Base-by-base conservation (phyloP, 2,888 invertebrate genomes). In the Cheiracanthium punctorium region DNA sequence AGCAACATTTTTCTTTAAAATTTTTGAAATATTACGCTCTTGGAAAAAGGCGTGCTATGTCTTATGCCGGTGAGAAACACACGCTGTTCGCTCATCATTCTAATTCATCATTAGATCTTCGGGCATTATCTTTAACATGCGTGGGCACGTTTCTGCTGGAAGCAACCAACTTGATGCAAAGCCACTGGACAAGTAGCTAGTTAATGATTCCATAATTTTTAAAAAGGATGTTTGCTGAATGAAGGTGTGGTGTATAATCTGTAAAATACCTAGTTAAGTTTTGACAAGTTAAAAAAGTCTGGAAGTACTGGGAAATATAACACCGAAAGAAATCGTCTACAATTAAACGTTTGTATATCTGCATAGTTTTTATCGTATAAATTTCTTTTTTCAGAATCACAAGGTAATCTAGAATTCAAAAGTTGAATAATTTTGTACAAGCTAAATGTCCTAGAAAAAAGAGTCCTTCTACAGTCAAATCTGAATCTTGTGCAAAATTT, bases 131-230 rank as follows among this genome's bases (percentile, higher is more conserved):
- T 58, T 48, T 58, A 58, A 2, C 24, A 58, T 58, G 58, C 58
- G 24, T 24, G 24, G 58, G 58, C 58, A 58, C 58, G 58, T 58
- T 58, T 58, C 24, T 24, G 58, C 58, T 58, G 24, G 58, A 58
- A 58, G 58, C 58, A 58, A 24, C 24, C 20, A 58, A 24, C 58
- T 58, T 58, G 58, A 58, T 24, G 24, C 2, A 12, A 58, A 58
- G 58, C 58, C 58, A 58, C 58, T 58, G 58, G 24, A 58, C 58
- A 58, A 58, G 58, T 58, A 58, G 58, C 58, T 58, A 24, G 58
- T 58, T 58, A 58, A 58, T 58, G 58, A 58, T 24, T 58, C 58
- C 17, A 5, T 58, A 58, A 58, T 17, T 24, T 24, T 58, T 58
- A 24, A 5, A 7, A 24, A 24, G 7, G 58, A 58, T 58, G 24